phyloP scores from a whole-genome alignment of 2,888 invertebrate species.

The Drosophila lacicola region DNA sequence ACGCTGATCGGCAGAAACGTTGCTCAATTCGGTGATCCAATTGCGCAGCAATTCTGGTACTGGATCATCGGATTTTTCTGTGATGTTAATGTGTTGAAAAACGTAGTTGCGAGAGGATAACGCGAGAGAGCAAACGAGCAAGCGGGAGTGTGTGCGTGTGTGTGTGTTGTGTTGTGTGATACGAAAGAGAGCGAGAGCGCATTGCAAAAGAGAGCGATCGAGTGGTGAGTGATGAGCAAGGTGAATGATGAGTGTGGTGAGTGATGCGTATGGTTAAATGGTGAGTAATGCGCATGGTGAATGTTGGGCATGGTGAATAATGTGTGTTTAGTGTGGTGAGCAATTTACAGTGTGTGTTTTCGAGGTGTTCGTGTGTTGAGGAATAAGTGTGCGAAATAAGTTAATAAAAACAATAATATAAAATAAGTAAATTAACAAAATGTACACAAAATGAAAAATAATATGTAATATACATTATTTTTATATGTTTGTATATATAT shows the following conservation, averaged over 20 bases:
- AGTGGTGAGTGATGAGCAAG: constrained; percentile 1
- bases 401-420: constrained; percentile 56
- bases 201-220: neutral
- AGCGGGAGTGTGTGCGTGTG: neutral
- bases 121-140: constrained; percentile 5
- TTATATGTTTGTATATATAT: constrained; percentile 1
- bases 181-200: neutral
- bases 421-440: constrained; percentile 54
- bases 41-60: constrained; percentile 94
- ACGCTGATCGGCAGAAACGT: constrained; percentile 92
- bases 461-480: constrained; percentile 6
- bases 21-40: constrained; percentile 95
- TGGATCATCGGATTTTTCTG: constrained; percentile 89
- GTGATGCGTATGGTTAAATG: neutral
- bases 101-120: constrained; percentile 33
- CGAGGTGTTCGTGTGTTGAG: constrained; percentile 23
- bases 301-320: constrained; percentile 4
- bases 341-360: constrained; percentile 12
- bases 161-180: neutral
- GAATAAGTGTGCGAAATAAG: constrained; percentile 58
- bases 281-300: neutral
- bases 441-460: constrained; percentile 15
- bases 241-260: neutral
- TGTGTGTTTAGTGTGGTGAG: constrained; percentile 5
- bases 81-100: constrained; percentile 78